Evolutionary conservation across 2,797 vertebrate species (phyloP).

Genomic region (Aphelocoma californica): DNA sequence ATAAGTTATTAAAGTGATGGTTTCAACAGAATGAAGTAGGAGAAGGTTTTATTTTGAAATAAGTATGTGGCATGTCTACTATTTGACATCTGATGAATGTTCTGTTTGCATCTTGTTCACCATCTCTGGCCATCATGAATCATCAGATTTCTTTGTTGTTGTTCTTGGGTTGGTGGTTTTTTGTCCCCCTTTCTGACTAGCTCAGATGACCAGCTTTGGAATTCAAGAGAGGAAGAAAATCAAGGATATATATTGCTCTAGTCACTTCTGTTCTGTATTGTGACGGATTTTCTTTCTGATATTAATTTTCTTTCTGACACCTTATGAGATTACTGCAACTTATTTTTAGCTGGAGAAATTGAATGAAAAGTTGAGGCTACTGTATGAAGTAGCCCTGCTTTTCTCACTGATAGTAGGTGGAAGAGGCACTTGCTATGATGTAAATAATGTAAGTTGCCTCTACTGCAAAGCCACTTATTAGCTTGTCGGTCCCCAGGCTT

Average conservation of each 20-base stretch:
- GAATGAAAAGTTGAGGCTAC: not conserved
- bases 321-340: constrained; percentile 33
- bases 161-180: not conserved
- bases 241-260: not conserved
- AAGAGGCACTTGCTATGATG: not conserved
- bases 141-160: not conserved
- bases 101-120: not conserved
- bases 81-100: not conserved
- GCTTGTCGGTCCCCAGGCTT: not conserved
- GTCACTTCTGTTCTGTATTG: not conserved
- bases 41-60: not conserved
- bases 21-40: not conserved
- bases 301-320: constrained; percentile 28
- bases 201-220: not conserved
- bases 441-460: not conserved
- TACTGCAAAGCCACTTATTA: not conserved
- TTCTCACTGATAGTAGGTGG: not conserved
- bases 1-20: not conserved
- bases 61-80: not conserved
- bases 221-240: not conserved
- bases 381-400: not conserved
- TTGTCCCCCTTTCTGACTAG: not conserved
- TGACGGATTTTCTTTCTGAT: constrained; percentile 47
- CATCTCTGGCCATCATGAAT: not conserved
- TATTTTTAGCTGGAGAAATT: constrained; percentile 40